Base-by-base conservation (phyloP, 2,797 vertebrate genomes). In the Ciconia nigra region DNA sequence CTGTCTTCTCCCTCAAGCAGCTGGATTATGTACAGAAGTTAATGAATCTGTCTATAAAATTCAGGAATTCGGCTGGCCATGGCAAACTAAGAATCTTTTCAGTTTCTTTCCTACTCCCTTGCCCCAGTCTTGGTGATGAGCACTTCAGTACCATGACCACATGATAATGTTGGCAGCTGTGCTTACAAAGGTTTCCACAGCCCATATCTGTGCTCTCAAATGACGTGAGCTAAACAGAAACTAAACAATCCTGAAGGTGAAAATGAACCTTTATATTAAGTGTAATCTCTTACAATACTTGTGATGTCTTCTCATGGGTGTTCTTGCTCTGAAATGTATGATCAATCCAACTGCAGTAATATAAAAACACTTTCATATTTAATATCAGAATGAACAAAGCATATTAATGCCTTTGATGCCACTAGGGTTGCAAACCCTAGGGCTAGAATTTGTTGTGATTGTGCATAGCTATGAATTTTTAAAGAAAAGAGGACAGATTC, bases 271-370 rank as follows among this genome's bases (percentile, higher is more conserved):
- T 85, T 31, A 11, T 62, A 73, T 81, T 54, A 67, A 65, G 35
- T 62, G 42, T 69, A 81, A 77, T 82, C 41, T 69, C 51, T 82
- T 71, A 52, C 10, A 63, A 12, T 65, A 44, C 31, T 83, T 52
- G 44, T 65, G 21, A 33, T 66, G 54, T 92, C 79, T 94, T 90
- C 80, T 95, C 66, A 41, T 57, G 76, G 86, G 29, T 96, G 85
- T 73, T 61, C 51, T 62, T 89, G 37, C 77, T 95, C 81, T 83
- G 73, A 90, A 93, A 85, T 37, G 15, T 72, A 67, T 35, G 65
- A 95, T 94, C 81, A 91, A 28, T 89, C 69, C 5, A 21, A 83
- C 37, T 67, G 74, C 92, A 96, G 84, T 85, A 87, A 81, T 83
- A 67, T 35, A 84, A 92, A 96, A 71, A 10, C 15, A 26, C 59